Base-by-base conservation (phyloP, 2,113 vertebrate species). In the Nothobranchius furzeri region DNA sequence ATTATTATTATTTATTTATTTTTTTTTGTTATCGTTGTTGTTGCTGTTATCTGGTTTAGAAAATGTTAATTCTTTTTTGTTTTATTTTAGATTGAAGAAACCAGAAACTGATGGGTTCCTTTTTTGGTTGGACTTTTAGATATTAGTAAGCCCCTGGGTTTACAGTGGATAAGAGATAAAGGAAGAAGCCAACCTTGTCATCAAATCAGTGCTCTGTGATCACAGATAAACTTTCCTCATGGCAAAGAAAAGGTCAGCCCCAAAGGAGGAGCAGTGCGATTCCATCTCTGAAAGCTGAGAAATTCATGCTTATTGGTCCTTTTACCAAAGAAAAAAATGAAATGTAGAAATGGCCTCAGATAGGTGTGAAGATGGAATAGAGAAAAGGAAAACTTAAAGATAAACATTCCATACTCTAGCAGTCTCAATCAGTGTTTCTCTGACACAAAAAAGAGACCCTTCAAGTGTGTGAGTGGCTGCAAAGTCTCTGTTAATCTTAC, bases 241-340 rank as follows among this genome's bases (percentile, higher is more conserved):
- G 60, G 81, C 59, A 64, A 72, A 51, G 70, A 66, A 59, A 53
- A 72, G 76, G 70, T 75, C 84, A 79, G 65, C 58, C 59, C 63
- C 40, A 64, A 45, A 57, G 45, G 37, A 62, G 20, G 12, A 76
- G 73, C 53, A 60, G 63, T n/a, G 60, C 82, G 81, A 85, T 87
- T 86, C 72, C 79, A 88, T 85, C 71, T 66, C 48, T 57, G 75
- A 43, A 81, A 74, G 71, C 68, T 68, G 61, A 85, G 69, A 78
- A 64, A 81, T 76, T 79, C 70, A 61, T 79, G 14, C 49, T 62
- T 60, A 60, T 37, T 48, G 47, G 45, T 65, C 51, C 64, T 58
- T 85, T 82, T 78, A 82, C 60, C 63, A 70, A 46, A 46, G 36
- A 53, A 37, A 30, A 12, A 48, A 24, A 17, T 64, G 20, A 59